Conservation (phyloP, 2,797 vertebrate genomes). For the Fistularia commersonii region DNA sequence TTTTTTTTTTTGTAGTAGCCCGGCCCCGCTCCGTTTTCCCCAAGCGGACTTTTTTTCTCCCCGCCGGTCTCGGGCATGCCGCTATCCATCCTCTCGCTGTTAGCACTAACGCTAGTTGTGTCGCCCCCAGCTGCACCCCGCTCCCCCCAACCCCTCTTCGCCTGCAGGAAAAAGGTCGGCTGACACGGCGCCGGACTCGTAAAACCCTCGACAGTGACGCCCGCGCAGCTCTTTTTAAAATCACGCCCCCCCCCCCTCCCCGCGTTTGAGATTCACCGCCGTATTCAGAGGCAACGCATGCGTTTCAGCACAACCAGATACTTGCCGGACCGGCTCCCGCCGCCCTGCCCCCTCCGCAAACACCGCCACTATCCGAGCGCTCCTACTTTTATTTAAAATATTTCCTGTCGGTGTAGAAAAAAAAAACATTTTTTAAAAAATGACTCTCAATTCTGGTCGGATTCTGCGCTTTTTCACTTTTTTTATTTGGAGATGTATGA, state of each 20-base stretch:
- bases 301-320: no score
- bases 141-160: conserved; percentile 37
- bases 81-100: conserved; percentile 51
- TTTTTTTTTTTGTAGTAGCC: conserved; percentile 31
- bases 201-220: conserved; percentile 38
- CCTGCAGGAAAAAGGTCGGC: conserved; percentile 30
- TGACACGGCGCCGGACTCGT: conserved; percentile 27
- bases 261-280: conserved; percentile 40
- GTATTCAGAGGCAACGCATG: no score
- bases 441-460: no score
- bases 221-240: conserved; percentile 14
- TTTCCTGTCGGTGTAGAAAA: no score
- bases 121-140: conserved; percentile 44
- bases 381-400: no score
- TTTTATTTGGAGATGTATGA: no score
- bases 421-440: no score
- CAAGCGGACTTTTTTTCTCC: conserved; percentile 43
- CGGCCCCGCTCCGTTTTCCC: conserved; percentile 38
- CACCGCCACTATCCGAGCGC: conserved; percentile 45
- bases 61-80: conserved; percentile 52
- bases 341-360: background rate
- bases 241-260: conserved; percentile 39
- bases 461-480: no score
- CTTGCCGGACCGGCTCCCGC: conserved; percentile 50
- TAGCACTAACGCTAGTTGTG: conserved; percentile 45